Evolutionary conservation across 2,888 invertebrate genomes (phyloP).

Genomic region (Dryococelus australis): DNA sequence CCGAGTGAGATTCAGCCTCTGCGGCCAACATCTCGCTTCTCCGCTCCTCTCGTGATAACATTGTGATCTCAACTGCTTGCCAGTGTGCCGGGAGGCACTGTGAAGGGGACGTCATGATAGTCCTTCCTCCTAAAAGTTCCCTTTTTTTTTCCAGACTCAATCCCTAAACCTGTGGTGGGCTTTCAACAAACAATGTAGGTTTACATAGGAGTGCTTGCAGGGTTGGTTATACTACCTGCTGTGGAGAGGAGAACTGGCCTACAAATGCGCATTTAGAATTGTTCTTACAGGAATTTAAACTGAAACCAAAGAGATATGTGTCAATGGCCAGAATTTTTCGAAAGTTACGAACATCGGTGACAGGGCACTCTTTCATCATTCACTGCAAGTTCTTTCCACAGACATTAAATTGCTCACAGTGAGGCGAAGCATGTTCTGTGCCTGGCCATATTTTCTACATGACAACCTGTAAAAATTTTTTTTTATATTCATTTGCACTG

Average conservation of each 20-base stretch:
- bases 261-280: neutral
- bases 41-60: constrained; percentile 17
- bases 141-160: neutral
- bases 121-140: constrained; percentile 12
- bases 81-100: neutral
- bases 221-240: neutral
- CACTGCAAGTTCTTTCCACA: neutral
- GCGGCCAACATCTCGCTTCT: neutral
- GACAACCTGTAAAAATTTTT: neutral
- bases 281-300: neutral
- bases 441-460: neutral
- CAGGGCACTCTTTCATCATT: neutral
- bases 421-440: neutral
- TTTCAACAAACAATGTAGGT: neutral
- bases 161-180: neutral
- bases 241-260: neutral
- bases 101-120: neutral
- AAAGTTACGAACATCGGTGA: neutral
- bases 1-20: constrained; percentile 36
- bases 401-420: neutral
- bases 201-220: neutral
- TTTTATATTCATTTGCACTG: neutral
- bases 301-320: neutral
- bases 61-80: constrained; percentile 9
- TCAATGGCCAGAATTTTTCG: constrained; percentile 6